Base-by-base conservation (phyloP, 2,113 vertebrate species). In the Romanogobio albipinnatus region DNA sequence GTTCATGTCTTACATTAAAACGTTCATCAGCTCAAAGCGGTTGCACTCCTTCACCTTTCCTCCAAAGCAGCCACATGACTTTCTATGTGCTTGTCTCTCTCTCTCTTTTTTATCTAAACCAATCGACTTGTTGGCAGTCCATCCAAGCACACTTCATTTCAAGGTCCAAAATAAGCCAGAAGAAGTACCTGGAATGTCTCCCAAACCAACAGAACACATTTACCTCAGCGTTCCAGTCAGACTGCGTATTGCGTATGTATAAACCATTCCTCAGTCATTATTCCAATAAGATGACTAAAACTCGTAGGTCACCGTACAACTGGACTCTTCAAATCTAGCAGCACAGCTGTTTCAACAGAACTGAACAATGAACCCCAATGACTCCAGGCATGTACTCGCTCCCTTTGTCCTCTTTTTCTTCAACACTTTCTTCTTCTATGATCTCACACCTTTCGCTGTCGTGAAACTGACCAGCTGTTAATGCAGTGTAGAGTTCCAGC, bases 311-410 rank as follows among this genome's bases (percentile, higher is more conserved):
- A 7, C n/a, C 1, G 5, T 61, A 26, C 22, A 61, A 45, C 22
- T 22, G 4, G 11, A n/a, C 26, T 51, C 61, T 11, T 81, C 43
- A 49, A 81, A 81, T 47, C 51, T 75, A 75, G 45, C 43, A 56
- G 82, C 33, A 76, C 85, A 86, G 79, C 78, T 87, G 88, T 87
- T 84, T 83, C 71, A 88, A 88, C 87, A 88, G 47, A 56, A 70
- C 59, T 75, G 73, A 80, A 73, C 81, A 86, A 74, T 76, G 81
- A 74, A 83, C 47, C 76, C 70, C 85, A 22, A 45, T 68, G 59
- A 74, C 70, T 78, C n/a, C 77, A 68, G 59, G 56, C 56, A 73
- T 71, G 76, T 29, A 61, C 56, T 43, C 49, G 24, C 9, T 64
- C 33, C 47, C 49, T 61, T 51, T 68, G 70, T 79, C 68, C 74